A percentile compares a stretch with the other conserved stretches of the same genome.
Evolutionary conservation across 1,140 invertebrate genomes (phyloP).

Genomic region (Himalopsyche phryganea): DNA sequence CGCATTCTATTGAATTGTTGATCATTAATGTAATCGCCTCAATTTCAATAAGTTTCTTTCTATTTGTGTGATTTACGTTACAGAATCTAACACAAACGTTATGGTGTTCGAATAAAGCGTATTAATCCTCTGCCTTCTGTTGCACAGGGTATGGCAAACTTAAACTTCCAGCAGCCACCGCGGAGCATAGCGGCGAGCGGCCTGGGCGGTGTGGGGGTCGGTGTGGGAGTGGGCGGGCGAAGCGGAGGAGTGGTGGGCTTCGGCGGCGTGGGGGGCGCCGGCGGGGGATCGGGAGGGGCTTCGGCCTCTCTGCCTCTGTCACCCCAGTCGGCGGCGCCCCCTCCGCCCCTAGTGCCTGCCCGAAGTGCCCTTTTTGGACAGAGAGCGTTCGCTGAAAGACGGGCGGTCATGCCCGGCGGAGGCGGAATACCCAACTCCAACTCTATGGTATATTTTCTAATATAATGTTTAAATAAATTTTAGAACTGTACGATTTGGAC

Average conservation of each 20-base stretch:
- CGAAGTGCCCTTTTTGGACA: slow-evolving; percentile 67
- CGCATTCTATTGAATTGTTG: no score
- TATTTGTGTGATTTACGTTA: no score
- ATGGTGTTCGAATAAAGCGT: no score
- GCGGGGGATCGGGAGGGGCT: slow-evolving; percentile 49
- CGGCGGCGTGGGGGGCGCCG: slow-evolving; percentile 51
- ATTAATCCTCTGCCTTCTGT: background rate
- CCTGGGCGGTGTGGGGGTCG: slow-evolving; percentile 53
- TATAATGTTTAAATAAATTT: background rate
- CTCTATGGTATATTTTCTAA: slow-evolving; percentile 49
- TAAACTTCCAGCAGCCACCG: slow-evolving; percentile 78
- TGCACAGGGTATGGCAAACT: slow-evolving; percentile 71
- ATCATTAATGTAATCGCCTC: no score
- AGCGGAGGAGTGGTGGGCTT: slow-evolving; percentile 59
- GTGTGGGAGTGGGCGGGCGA: slow-evolving; percentile 52
- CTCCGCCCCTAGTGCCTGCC: slow-evolving; percentile 51
- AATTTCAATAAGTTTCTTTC: no score
- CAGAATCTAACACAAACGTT: no score
- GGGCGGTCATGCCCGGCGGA: slow-evolving; percentile 64
- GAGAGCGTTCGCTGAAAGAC: slow-evolving; percentile 71
- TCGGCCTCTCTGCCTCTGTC: slow-evolving; percentile 51
- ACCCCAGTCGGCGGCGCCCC: slow-evolving; percentile 41
- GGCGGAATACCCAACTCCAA: slow-evolving; percentile 56
- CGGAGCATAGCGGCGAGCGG: slow-evolving; percentile 69
- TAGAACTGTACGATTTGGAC: background rate